Evolutionary conservation across 2,888 invertebrate species (phyloP), one percentile per base, ranked within the genome.

Genomic region (Parnassius apollo): DNA sequence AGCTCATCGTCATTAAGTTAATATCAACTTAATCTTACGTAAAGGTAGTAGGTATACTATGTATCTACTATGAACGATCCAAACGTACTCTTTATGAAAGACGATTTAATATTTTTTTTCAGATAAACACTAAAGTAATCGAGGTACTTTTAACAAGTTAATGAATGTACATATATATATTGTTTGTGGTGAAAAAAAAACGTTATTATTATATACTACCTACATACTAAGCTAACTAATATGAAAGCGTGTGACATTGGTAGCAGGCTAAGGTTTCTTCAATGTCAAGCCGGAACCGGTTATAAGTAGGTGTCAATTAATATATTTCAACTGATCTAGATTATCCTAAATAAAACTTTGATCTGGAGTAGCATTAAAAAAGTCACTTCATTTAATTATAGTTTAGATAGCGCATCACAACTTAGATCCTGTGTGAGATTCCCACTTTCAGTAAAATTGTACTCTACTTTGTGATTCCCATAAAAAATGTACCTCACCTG

Each of bases 221-320:
- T 18, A 18, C 18, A 18, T 18, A 18, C 18, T 18, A 18, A 45
- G 2, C 50, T 22, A 50, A 11, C 9, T 25, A 35, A 22, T 44
- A 51, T n/a, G 45, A 54, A 42, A 54, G 22, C 48, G 48, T 44
- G 42, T 46, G 46, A 51, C 50, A 56, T 46, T 50, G 42, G 22
- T 48, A 25, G 11, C 42, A 42, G 9, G 42, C 50, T 57, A 57
- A 61, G 57, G 56, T 61, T 50, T 25, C 52, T 46, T 57, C 46
- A 57, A 52, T 57, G 57, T 42, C 57, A 11, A 12, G 13, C 42
- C 10, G 3, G 10, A 42, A 61, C 61, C 57, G 57, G 61, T 61
- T 57, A 25, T 51, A 55, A 18, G 42, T 42, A 44, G 22, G 25
- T 55, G 22, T 48, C 44, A 50, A 59, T 52, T 42, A 58, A 51